Conservation (phyloP, 2,797 vertebrate genomes). For the Crotalus adamanteus region DNA sequence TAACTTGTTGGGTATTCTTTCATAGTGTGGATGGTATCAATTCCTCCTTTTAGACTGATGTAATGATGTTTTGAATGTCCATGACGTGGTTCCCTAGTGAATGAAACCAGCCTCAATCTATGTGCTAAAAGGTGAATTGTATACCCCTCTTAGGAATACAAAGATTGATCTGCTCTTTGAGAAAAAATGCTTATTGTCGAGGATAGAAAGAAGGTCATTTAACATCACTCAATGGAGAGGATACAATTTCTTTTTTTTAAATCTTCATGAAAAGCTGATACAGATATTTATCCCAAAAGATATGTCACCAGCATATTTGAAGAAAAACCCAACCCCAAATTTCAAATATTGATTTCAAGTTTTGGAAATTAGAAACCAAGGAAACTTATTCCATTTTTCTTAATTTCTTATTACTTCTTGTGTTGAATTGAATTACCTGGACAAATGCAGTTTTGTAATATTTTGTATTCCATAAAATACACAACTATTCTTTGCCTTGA, state of each 20-base stretch:
- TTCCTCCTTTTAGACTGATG: background rate
- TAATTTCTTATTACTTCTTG: background rate
- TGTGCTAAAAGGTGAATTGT: constrained; percentile 41
- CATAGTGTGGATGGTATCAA: constrained; percentile 15
- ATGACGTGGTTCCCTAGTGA: background rate
- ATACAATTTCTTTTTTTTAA: background rate
- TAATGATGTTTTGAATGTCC: constrained; percentile 29
- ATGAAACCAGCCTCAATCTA: background rate
- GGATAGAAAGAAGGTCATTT: constrained; percentile 38
- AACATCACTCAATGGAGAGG: constrained; percentile 15
- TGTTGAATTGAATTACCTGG: background rate
- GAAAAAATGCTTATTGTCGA: constrained; percentile 6
- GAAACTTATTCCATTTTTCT: background rate
- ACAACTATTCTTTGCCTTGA: background rate
- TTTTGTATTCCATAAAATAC: background rate
- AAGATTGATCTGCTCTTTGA: constrained; percentile 7
- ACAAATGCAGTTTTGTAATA: background rate
- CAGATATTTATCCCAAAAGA: background rate
- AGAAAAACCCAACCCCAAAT: background rate
- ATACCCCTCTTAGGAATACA: constrained; percentile 41
- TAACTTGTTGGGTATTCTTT: constrained; percentile 22
- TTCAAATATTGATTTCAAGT: background rate
- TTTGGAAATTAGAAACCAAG: background rate
- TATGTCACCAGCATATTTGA: background rate
- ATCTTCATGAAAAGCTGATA: background rate